A percentile compares a stretch with the other conserved stretches of the same genome.
Conservation (phyloP, 2,888 invertebrate species). For the Perizoma flavofasciatum region DNA sequence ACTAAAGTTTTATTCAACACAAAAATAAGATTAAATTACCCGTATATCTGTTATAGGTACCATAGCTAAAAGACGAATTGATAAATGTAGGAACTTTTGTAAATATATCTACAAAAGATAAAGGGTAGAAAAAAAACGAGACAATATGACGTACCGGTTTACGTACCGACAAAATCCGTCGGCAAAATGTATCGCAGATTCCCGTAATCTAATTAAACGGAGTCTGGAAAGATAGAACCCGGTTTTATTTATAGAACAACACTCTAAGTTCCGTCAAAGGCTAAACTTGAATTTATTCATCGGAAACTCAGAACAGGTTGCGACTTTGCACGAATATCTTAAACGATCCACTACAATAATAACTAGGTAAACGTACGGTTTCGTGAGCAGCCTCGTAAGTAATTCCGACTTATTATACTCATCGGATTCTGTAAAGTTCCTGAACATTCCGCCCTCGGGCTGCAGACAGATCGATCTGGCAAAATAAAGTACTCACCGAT, state of each 20-base stretch:
- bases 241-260: constrained; percentile 15
- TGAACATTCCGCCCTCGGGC: constrained; percentile 2
- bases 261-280: constrained; percentile 12
- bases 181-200: constrained; percentile 16
- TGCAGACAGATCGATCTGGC: constrained; percentile 18
- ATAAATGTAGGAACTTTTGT: no score
- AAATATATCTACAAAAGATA: neutral
- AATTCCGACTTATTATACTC: constrained; percentile 2
- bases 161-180: constrained; percentile 13
- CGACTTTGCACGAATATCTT: constrained; percentile 25
- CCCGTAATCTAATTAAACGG: constrained; percentile 30
- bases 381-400: constrained; percentile 6
- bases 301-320: constrained; percentile 25
- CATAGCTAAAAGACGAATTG: no score
- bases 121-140: constrained; percentile 6
- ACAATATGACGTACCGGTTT: neutral
- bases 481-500: constrained; percentile 31
- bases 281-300: constrained; percentile 25
- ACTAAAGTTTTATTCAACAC: no score
- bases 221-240: constrained; percentile 18
- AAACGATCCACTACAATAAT: constrained; percentile 21
- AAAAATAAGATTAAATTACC: no score
- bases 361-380: constrained; percentile 1
- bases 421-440: constrained; percentile 8
- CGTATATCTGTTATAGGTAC: no score